phyloP scores from a whole-genome alignment of 2,888 invertebrate genomes.

The Ctena decussata region DNA sequence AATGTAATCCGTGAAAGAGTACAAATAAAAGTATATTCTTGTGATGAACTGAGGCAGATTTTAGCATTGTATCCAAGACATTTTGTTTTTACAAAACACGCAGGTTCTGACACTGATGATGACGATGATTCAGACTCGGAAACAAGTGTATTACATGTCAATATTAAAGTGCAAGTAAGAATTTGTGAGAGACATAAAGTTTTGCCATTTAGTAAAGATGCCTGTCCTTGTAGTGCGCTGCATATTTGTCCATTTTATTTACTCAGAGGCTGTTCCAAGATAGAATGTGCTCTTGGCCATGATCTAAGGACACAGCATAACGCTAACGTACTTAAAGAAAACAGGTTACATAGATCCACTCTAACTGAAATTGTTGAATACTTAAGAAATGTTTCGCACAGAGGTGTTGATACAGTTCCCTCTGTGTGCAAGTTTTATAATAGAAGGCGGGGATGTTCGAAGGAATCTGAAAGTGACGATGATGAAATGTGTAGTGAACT shows the following conservation, averaged over 20 bases:
- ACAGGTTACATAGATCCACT: conserved; percentile 50
- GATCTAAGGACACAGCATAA: conserved; percentile 62
- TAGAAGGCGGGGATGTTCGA: conserved; percentile 55
- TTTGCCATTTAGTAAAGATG: conserved; percentile 51
- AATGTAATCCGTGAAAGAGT: conserved; percentile 54
- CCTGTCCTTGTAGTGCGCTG: conserved; percentile 52
- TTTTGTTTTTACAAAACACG: conserved; percentile 43
- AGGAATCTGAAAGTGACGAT: conserved; percentile 48
- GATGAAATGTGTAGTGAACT: conserved; percentile 47
- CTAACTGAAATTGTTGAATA: conserved; percentile 46
- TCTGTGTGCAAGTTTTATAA: conserved; percentile 55
- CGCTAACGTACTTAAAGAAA: conserved; percentile 41
- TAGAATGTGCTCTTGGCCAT: conserved; percentile 58
- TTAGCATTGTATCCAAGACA: conserved; percentile 54
- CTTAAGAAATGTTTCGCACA: conserved; percentile 42
- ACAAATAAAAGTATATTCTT: conserved; percentile 37
- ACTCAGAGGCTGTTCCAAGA: conserved; percentile 37
- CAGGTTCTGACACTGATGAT: conserved; percentile 53
- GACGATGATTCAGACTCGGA: conserved; percentile 36
- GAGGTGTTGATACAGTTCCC: conserved; percentile 53
- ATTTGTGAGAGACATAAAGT: conserved; percentile 62
- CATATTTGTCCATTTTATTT: conserved; percentile 63
- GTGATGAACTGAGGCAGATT: conserved; percentile 53
- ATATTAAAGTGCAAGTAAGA: conserved; percentile 44
- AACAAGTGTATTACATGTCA: conserved; percentile 42